Base-by-base conservation (phyloP, 2,888 invertebrate species). In the Chironomus tentans region DNA sequence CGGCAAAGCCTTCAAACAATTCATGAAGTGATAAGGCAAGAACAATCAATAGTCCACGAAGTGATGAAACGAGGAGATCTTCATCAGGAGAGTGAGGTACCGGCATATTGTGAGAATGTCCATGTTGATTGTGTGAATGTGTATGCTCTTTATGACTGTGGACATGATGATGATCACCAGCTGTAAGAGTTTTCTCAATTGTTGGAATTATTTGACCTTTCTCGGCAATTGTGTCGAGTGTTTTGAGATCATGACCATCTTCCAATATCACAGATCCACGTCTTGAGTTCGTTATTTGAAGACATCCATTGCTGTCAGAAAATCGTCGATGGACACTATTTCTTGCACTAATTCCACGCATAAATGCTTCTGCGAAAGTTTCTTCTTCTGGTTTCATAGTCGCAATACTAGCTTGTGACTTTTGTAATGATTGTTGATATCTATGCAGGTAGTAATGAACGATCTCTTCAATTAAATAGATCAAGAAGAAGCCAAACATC, bases 401-500 rank as follows among this genome's bases (percentile, higher is more conserved):
- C 0, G 18, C 28, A 68, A 22, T 15, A 21, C 38, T 69, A 28
- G 47, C 22, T 28, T 75, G 12, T 22, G 22, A n/a, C 13, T 18
- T 68, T 62, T 13, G 15, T 24, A 70, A 6, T 6, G 79, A 83
- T 77, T 81, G 83, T 79, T 86, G 86, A 68, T 88, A 82, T 4
- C 83, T 81, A 80, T 88, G 87, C 71, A 93, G 85, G 81, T 91
- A 90, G 70, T 87, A 81, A 80, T 93, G 93, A 1, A 93, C 91
- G 69, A 90, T 79, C 80, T 94, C 93, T 79, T 94, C 94, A n/a
- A 93, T 88, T 12, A 92, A 83, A 81, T 91, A 92, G 88, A 92
- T 91, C 24, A 88, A 83, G 83, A 92, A 91, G 83, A 92, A 92
- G 0, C 92, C 92, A 24, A 85, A 82, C 81, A 93, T 93, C 85